phyloP scores from a whole-genome alignment of 1,140 invertebrate genomes.

The Anadara kagoshimensis region DNA sequence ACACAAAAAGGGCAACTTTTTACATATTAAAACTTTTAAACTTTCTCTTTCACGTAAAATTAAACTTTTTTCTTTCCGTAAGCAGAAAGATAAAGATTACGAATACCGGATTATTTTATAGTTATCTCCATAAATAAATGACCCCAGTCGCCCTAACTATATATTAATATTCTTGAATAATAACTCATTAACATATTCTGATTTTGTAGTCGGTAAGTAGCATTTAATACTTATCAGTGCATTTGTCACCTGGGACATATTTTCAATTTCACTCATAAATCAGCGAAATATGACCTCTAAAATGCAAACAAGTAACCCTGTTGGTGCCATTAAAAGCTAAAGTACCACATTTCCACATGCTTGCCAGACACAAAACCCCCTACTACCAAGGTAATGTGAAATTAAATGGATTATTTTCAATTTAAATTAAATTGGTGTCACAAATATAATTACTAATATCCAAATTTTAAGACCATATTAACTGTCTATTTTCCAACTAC shows the following conservation, averaged over 20 bases:
- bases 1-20: too few species aligned
- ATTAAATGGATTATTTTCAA: conserved; percentile 3
- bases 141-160: too few species aligned
- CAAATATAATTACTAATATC: neutral
- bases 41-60: too few species aligned
- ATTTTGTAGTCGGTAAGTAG: conserved; percentile 14
- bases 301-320: neutral
- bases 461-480: neutral
- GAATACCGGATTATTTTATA: too few species aligned
- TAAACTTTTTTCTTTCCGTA: too few species aligned
- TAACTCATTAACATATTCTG: too few species aligned
- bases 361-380: neutral
- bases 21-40: too few species aligned
- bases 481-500: neutral
- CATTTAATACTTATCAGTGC: conserved; percentile 26
- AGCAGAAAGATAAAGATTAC: too few species aligned
- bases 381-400: neutral
- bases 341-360: neutral
- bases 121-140: too few species aligned
- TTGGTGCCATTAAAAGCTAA: neutral
- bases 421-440: conserved; percentile 1
- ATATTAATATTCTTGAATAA: too few species aligned
- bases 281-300: neutral
- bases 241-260: neutral
- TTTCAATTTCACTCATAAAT: neutral